Base-by-base conservation (phyloP, 2,797 vertebrate species). In the Alauda arvensis region DNA sequence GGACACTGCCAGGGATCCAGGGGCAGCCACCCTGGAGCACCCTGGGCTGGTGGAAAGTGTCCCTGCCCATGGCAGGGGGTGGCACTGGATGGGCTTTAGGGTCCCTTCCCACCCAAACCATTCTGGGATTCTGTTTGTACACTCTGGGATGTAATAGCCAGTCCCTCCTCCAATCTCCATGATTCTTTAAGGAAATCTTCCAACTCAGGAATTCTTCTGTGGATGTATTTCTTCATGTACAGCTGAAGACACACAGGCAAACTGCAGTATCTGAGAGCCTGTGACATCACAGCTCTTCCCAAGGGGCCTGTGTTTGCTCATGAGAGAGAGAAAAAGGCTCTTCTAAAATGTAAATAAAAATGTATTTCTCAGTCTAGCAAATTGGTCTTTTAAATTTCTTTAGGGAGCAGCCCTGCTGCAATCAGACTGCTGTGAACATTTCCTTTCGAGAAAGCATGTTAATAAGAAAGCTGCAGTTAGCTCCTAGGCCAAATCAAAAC, bases 41-140 rank as follows among this genome's bases (percentile, higher is more conserved):
- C 14, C 40, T 67, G 70, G 33, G 24, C 0, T 0, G 2, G 11
- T 53, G 48, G 48, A 2, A 61, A 5, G 2, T 83, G 53, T 33
- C 61, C 33, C 53, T 62, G 57, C 8, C 39, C 31, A 37, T 23
- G 57, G 34, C 9, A 46, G 34, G 17, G 23, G 14, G 18, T 56
- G 40, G 23, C 0, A 29, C 15, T 43, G 18, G 23, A 0, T 51
- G 57, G 0, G 21, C 4, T 42, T 53, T 42, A 2, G 19, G 8
- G 12, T 63, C 13, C 6, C 7, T 70, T 43, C 28, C 37, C 1
- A 24, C 8, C 19, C 24, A 51, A 39, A 46, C 7, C 25, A 26
- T 1, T 52, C 46, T 46, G 33, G 26, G 29, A 34, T 52, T 66
- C 33, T 31, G 8, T 28, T n/a, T 70, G 12, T 45, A 39, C 72